phyloP scores from a whole-genome alignment of 2,113 vertebrate species.

The Myiozetetes cayanensis region DNA sequence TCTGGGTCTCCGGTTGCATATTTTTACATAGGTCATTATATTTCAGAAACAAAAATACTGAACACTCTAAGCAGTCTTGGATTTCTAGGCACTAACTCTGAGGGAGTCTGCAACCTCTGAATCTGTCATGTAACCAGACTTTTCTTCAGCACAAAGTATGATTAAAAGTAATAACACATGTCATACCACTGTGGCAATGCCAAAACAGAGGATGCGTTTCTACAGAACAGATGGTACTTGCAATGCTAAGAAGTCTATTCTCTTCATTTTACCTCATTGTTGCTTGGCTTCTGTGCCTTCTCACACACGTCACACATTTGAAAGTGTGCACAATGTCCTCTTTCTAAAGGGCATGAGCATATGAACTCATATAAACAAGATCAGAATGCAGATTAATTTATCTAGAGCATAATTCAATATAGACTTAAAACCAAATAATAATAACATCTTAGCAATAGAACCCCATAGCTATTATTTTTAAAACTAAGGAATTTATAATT shows the following conservation, averaged over 20 bases:
- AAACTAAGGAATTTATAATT: not conserved
- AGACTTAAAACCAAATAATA: not conserved
- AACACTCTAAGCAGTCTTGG: not conserved
- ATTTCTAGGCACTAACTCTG: constrained; percentile 47
- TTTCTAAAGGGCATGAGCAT: constrained; percentile 59
- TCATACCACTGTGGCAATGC: constrained; percentile 69
- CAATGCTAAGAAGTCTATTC: constrained; percentile 69
- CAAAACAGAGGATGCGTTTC: constrained; percentile 68
- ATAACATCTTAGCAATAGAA: not conserved
- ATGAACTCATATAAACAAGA: constrained; percentile 58
- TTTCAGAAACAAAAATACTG: constrained; percentile 41
- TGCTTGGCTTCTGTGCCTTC: constrained; percentile 68
- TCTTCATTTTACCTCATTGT: constrained; percentile 69
- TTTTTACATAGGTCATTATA: constrained; percentile 18
- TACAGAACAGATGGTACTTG: constrained; percentile 68
- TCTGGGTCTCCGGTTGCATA: not conserved
- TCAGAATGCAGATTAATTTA: constrained; percentile 53
- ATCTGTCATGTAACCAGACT: constrained; percentile 66
- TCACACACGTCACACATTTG: constrained; percentile 68
- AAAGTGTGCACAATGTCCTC: constrained; percentile 66
- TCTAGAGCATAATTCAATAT: not conserved
- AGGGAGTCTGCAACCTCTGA: constrained; percentile 58
- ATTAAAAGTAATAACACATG: constrained; percentile 72
- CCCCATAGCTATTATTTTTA: not conserved
- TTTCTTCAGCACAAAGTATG: constrained; percentile 66